A percentile compares a stretch with the other conserved stretches of the same genome.
These are phyloP conservation scores for Corythornis vintsioides DNA, from an alignment of 2,113 vertebrate species.

Conservation along the genomic window DNA sequence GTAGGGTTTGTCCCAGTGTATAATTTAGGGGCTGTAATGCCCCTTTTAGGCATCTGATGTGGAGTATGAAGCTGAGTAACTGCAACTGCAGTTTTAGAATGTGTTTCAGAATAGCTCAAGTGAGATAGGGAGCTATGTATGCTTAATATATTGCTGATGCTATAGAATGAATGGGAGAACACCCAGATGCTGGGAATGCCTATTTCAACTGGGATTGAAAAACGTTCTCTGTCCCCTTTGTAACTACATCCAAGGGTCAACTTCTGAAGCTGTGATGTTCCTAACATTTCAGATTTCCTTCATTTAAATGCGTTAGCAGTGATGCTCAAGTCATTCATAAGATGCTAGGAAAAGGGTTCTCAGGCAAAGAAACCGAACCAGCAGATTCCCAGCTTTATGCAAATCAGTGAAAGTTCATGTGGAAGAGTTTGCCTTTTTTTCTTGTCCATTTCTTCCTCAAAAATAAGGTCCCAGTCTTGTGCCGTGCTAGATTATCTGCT, in stretches of 20 bases:
- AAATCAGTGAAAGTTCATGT: background rate
- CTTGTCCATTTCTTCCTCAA: background rate
- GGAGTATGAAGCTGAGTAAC: too few relatives aligned
- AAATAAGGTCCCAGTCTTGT: background rate
- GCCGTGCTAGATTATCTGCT: background rate
- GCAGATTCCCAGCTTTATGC: background rate
- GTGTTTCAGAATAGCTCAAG: too few relatives aligned
- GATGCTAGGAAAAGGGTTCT: background rate
- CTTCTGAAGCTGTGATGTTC: background rate
- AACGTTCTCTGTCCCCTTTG: background rate
- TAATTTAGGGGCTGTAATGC: background rate
- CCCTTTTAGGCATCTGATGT: too few relatives aligned
- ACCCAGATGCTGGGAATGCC: background rate
- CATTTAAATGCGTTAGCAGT: background rate
- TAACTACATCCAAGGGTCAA: background rate
- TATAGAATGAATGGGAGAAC: too few relatives aligned
- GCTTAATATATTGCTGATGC: too few relatives aligned
- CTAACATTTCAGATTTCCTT: background rate
- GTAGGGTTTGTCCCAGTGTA: background rate
- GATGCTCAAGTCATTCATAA: background rate
- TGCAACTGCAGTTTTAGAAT: too few relatives aligned
- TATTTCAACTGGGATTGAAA: background rate
- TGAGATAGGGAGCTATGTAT: too few relatives aligned
- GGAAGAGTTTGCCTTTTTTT: background rate
- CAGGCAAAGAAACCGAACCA: background rate